Conservation (phyloP, 2,113 vertebrate species). For the Paradisaea rubra region DNA sequence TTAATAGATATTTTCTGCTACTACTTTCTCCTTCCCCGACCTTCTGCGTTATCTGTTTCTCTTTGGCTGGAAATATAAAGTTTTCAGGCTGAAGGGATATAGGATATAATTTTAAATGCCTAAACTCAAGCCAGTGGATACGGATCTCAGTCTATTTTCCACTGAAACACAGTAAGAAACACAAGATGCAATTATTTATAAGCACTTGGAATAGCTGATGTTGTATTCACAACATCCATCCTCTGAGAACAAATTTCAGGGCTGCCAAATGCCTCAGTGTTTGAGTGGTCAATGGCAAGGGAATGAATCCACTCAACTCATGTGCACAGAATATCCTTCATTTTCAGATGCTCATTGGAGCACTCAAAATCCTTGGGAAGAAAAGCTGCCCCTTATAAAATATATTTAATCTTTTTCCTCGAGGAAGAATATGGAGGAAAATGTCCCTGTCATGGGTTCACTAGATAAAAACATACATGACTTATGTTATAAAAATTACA, state of each 20-base stretch:
- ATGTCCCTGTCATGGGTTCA: neutral
- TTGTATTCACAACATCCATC: neutral
- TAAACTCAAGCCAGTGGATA: neutral
- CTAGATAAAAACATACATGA: neutral
- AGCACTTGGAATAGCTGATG: neutral
- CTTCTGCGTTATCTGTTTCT: neutral
- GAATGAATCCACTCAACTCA: neutral
- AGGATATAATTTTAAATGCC: neutral
- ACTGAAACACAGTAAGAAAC: neutral
- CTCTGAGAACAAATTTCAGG: neutral
- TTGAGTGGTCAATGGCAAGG: neutral
- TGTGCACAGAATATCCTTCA: neutral
- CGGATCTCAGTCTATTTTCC: accelerated
- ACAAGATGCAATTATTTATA: neutral
- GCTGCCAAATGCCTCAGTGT: neutral
- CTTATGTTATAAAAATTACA: neutral
- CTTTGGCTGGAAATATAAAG: neutral
- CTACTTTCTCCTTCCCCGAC: neutral
- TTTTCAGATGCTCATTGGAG: neutral
- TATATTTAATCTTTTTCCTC: neutral
- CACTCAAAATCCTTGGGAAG: neutral
- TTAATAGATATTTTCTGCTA: neutral
- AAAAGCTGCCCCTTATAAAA: neutral
- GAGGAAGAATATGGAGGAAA: neutral
- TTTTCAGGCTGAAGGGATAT: neutral